These are phyloP conservation scores for Myotis yumanensis DNA, from an alignment of 2,113 vertebrate genomes.

Conservation along the genomic window DNA sequence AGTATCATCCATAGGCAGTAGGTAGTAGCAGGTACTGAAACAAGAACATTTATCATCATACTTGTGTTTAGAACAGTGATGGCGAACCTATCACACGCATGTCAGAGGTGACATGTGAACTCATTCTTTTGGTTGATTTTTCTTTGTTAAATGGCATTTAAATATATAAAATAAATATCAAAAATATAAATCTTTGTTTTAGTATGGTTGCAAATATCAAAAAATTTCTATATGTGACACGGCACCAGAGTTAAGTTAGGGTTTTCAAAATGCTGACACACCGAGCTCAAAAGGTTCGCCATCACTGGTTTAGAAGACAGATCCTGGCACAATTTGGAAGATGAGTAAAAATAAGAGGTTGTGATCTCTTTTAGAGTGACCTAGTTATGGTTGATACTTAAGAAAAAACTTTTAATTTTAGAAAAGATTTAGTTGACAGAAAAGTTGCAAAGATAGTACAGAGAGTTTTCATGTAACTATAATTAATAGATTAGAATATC, in stretches of 20 bases:
- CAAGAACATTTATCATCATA: background rate
- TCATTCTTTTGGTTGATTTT: too few relatives aligned
- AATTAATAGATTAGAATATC: background rate
- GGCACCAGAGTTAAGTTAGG: too few relatives aligned
- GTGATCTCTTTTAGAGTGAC: background rate
- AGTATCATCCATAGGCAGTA: background rate
- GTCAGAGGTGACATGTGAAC: too few relatives aligned
- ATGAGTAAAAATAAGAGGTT: background rate
- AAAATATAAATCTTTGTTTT: too few relatives aligned
- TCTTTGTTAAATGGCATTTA: too few relatives aligned
- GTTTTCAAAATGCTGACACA: too few relatives aligned
- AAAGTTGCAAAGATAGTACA: background rate
- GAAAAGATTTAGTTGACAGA: background rate
- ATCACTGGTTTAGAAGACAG: background rate
- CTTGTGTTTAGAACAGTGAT: background rate
- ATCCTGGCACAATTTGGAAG: background rate
- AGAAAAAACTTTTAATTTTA: background rate
- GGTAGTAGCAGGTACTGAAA: too few relatives aligned
- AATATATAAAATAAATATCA: too few relatives aligned
- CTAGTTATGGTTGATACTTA: background rate
- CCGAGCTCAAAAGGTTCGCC: too few relatives aligned
- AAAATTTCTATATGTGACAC: too few relatives aligned
- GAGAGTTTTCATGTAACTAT: background rate
- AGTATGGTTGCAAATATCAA: too few relatives aligned
- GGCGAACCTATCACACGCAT: too few relatives aligned